Conservation (phyloP, 2,113 vertebrate species). For the Hucho hucho region DNA sequence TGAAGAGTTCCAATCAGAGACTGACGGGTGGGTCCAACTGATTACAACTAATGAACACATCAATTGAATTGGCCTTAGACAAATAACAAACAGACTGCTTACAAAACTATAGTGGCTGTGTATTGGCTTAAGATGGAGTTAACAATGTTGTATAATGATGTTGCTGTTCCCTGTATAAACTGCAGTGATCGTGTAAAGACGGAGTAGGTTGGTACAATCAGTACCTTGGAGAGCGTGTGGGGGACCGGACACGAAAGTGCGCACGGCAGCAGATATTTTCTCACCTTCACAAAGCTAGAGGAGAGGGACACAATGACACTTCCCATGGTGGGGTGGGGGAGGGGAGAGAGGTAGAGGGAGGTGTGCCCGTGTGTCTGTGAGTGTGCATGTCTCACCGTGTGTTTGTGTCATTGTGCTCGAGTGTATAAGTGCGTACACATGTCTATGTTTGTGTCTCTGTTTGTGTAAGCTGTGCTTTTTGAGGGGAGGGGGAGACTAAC, state of each 20-base stretch:
- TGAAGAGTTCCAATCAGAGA: constrained; percentile 21
- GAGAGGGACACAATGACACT: constrained; percentile 13
- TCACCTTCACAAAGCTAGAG: constrained; percentile 34
- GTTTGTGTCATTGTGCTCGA: background rate
- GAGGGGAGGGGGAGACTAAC: no score
- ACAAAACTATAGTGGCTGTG: constrained; percentile 27
- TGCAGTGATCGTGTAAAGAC: background rate
- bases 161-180: no score
- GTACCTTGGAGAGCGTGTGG: constrained; percentile 31
- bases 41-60: constrained; percentile 6
- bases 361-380: background rate
- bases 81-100: background rate
- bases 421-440: background rate
- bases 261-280: constrained; percentile 39
- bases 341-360: background rate
- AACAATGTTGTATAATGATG: no score
- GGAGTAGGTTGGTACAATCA: constrained; percentile 36
- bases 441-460: background rate
- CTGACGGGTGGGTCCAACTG: background rate
- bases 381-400: background rate
- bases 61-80: background rate
- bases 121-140: no score
- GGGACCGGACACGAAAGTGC: constrained; percentile 23
- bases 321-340: constrained; percentile 8
- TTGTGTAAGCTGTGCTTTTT: background rate